Base-by-base conservation (phyloP, 2,797 vertebrate genomes). In the Buphagus erythrorhynchus region DNA sequence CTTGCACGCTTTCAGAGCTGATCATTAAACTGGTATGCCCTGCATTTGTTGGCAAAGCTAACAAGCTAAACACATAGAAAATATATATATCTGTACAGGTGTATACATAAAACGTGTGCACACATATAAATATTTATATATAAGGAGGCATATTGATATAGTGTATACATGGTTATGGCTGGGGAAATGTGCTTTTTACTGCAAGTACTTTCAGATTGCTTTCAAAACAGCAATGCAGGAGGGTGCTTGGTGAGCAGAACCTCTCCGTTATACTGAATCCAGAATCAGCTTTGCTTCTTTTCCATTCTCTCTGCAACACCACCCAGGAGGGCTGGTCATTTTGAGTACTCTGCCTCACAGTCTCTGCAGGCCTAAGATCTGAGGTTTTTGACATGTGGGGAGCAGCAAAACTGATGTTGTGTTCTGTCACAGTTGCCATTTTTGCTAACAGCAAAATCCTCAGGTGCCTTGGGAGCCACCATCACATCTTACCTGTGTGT, bases 401-500 rank as follows among this genome's bases (percentile, higher is more conserved):
- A 94, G 43, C 52, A 88, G 49, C 68, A 86, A 75, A 73, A 86
- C 43, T 7, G 8, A 55, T 31, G 20, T 36, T 79, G n/a, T 67
- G 61, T 59, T 83, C 52, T 74, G 49, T 42, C 67, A 87, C 36
- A 68, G 21, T 49, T 82, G 67, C 43, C 43, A 33, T 92, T 94
- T 83, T 58, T 52, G 71, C 80, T 79, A 88, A 68, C 35, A 80
- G 63, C 57, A 94, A 83, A 94, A 58, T 46, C 29, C 63, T 81
- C 35, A n/a, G 40, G 21, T 94, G 75, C 78, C 93, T 92, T 45
- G 77, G 74, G 54, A 94, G 83, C 28, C 61, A 52, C 22, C 35
- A 35, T 18, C 61, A 36, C 0, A 11, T 21, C 96, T 94, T 95
- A 98, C 96, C 97, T 90, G 63, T 18, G 35, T 11, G 14, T 38